Evolutionary conservation across 2,113 vertebrate genomes (phyloP).

Genomic region (Columbina picui): DNA sequence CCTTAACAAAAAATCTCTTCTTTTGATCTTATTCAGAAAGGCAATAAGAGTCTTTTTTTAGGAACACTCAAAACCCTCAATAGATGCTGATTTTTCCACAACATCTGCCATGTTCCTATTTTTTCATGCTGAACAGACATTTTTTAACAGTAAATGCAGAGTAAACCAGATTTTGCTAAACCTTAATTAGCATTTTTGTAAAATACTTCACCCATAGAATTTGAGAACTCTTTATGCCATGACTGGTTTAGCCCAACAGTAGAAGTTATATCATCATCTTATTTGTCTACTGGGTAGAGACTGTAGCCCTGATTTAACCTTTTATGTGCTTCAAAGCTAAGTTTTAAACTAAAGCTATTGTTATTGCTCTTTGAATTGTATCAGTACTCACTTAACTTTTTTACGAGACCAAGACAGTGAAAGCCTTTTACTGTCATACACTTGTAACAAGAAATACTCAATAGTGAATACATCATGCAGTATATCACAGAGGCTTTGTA

Average conservation of each 20-base stretch:
- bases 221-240: neutral
- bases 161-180: conserved; percentile 50
- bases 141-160: conserved; percentile 58
- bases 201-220: conserved; percentile 23
- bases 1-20: neutral
- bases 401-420: neutral
- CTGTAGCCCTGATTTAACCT: neutral
- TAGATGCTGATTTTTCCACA: conserved; percentile 66
- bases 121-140: conserved; percentile 60
- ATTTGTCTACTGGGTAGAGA: neutral
- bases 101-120: conserved; percentile 64
- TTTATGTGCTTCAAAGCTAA: neutral
- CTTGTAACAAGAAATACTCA: neutral
- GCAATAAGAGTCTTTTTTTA: conserved; percentile 38
- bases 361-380: neutral
- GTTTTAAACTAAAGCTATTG: neutral
- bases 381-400: neutral
- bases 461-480: neutral
- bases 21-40: conserved; percentile 47
- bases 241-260: neutral
- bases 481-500: neutral
- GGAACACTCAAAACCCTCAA: conserved; percentile 60
- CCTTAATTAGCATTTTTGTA: conserved; percentile 59
- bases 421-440: neutral
- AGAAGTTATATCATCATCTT: neutral